phyloP scores from a whole-genome alignment of 2,888 invertebrate species.

The Aethes cnicana region DNA sequence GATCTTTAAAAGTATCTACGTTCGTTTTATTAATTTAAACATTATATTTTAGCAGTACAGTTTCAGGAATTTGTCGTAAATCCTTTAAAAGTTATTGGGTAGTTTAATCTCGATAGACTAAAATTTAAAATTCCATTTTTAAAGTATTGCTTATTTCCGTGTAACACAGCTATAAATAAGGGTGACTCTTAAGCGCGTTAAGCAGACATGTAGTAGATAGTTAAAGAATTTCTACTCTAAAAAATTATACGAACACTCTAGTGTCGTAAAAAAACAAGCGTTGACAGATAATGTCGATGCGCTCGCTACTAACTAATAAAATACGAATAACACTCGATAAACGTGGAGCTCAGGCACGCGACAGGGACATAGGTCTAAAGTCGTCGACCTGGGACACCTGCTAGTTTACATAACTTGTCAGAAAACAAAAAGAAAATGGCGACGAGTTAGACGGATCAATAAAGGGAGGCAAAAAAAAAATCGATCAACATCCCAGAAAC shows the following conservation, averaged over 20 bases:
- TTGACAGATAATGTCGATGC: slow-evolving; percentile 49
- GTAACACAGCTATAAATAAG: slow-evolving; percentile 2
- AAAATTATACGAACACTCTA: slow-evolving; percentile 30
- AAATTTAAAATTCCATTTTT: background rate
- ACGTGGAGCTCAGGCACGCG: slow-evolving; percentile 60
- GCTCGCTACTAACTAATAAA: slow-evolving; percentile 31
- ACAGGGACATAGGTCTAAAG: slow-evolving; percentile 73
- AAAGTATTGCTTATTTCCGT: slow-evolving; percentile 16
- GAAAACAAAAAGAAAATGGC: slow-evolving; percentile 5
- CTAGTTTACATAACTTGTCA: slow-evolving; percentile 43
- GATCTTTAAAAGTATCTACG: too few species aligned
- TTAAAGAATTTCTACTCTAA: background rate
- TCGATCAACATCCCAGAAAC: background rate
- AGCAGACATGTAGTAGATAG: slow-evolving; percentile 6
- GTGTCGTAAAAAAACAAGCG: slow-evolving; percentile 46
- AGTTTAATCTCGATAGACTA: background rate
- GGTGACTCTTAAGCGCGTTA: slow-evolving; percentile 1
- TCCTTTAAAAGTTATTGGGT: background rate
- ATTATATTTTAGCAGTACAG: too few species aligned
- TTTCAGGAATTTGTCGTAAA: slow-evolving; percentile 17
- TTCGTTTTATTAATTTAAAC: too few species aligned
- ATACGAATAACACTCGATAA: slow-evolving; percentile 42
- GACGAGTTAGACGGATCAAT: slow-evolving; percentile 6
- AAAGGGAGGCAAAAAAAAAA: background rate
- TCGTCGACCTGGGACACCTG: slow-evolving; percentile 72